These are phyloP conservation scores for Drosophila melanica DNA, from an alignment of 1,140 invertebrate genomes.

Conservation along the genomic window DNA sequence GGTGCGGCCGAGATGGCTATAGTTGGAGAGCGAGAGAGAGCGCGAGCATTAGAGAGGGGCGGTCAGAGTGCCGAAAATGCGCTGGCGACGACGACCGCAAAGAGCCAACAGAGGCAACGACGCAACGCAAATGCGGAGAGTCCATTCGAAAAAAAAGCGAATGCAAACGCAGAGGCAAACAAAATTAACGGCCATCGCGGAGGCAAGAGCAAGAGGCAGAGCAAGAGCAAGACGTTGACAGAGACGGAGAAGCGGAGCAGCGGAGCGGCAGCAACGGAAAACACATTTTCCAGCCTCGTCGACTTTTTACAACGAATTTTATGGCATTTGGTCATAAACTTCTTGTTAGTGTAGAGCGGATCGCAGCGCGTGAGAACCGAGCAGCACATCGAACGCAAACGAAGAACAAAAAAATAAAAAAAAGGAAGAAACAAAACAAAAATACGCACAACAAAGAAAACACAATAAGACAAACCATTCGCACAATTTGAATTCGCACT, in stretches of 20 bases:
- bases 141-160: conserved; percentile 26
- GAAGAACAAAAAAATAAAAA: conserved; percentile 12
- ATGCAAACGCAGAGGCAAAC: conserved; percentile 31
- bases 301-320: conserved; percentile 84
- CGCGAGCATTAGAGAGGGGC: conserved; percentile 16
- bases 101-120: conserved; percentile 51
- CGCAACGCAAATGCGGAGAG: conserved; percentile 21
- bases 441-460: conserved; percentile 31
- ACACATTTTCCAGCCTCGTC: conserved; percentile 83
- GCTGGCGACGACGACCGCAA: conserved; percentile 44
- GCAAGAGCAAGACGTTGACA: conserved; percentile 22
- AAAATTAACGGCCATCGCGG: conserved; percentile 43
- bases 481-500: conserved; percentile 42
- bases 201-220: conserved; percentile 17
- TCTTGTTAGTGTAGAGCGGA: conserved; percentile 84
- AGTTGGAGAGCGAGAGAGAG: conserved; percentile 24
- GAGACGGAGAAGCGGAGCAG: conserved; percentile 21
- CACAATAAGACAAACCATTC: conserved; percentile 40
- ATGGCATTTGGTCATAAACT: conserved; percentile 84
- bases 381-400: conserved; percentile 39
- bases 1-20: conserved; percentile 48
- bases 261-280: conserved; percentile 65
- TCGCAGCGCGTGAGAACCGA: conserved; percentile 71
- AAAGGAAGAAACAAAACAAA: conserved; percentile 16
- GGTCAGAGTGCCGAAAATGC: conserved; percentile 45